Evolutionary conservation across 2,797 vertebrate species (phyloP), one percentile per base, ranked within the genome.

Genomic region (Aldrovandia affinis): DNA sequence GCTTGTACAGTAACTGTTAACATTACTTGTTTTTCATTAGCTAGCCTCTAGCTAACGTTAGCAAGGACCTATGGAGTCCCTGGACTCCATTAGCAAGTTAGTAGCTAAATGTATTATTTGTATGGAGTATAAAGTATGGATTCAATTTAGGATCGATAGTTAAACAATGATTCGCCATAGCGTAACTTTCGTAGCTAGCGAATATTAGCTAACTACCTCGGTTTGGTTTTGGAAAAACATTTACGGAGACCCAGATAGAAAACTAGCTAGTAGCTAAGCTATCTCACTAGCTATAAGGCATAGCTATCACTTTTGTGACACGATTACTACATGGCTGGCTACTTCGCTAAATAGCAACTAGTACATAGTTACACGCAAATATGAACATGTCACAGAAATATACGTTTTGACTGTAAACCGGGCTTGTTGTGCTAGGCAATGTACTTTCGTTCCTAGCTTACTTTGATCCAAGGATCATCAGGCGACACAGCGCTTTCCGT

Each of bases 401-500:
- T 30, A 65, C 28, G 63, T 65, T 63, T 61, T 61, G 47, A 61
- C 28, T 25, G n/a, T 28, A 7, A 63, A 63, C 22, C n/a, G n/a
- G 8, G 14, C 28, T 65, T 65, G 63, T 28, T 65, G 12, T 33
- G 28, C 28, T 65, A 65, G 28, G 20, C n/a, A 61, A 6, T 61
- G 20, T 20, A 20, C 5, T 65, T 14, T 9, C 25, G 12, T 14
- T 65, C 28, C n/a, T 22, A 28, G 7, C 61, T 65, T 65, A 65
- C 63, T 33, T 65, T 65, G 63, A 33, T 65, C 63, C 63, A 65
- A 9, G 63, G 63, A 65, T 65, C 63, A 65, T 65, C 63, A 65
- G 63, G 20, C 63, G 63, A 33, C 9, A 65, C 63, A 8, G 63
- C 8, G 20, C 28, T 65, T 65, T 65, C 63, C 20, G 63, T 65